These are phyloP conservation scores for Drosophila nebulosa DNA, from an alignment of 1,140 invertebrate genomes.

Conservation along the genomic window DNA sequence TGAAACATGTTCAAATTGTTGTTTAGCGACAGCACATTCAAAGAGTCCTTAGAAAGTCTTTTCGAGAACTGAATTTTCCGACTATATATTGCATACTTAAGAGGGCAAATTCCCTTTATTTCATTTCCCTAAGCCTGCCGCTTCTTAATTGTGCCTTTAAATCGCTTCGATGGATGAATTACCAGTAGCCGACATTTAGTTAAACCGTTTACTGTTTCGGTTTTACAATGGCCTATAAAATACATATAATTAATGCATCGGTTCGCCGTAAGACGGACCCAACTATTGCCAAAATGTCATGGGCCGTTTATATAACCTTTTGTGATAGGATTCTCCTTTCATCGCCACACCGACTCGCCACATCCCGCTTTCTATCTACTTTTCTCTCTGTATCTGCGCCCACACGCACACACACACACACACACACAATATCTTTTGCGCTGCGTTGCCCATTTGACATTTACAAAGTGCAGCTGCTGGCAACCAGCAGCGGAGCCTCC, in stretches of 20 bases:
- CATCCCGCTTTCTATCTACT: neutral
- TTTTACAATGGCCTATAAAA: conserved; percentile 8
- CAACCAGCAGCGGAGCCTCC: neutral
- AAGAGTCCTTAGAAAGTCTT: too few species aligned
- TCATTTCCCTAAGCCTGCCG: too few species aligned
- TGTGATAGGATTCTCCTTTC: neutral
- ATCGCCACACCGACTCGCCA: neutral
- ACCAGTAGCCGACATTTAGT: too few species aligned
- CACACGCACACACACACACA: too few species aligned
- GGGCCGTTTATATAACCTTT: conserved; percentile 54
- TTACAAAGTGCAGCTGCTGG: conserved; percentile 54
- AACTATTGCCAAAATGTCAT: conserved; percentile 45
- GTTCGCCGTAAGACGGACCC: conserved; percentile 8
- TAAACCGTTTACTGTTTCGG: neutral
- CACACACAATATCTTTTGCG: conserved; percentile 21
- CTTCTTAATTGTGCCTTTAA: too few species aligned
- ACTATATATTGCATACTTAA: too few species aligned
- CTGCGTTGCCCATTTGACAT: conserved; percentile 39
- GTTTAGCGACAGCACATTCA: too few species aligned
- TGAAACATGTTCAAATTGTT: too few species aligned
- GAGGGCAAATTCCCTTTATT: too few species aligned
- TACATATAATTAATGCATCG: conserved; percentile 37
- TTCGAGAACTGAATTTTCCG: too few species aligned
- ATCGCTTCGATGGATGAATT: too few species aligned
- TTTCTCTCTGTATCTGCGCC: conserved; percentile 6